Percentiles rank a stretch among this genome's conserved stretches.
Evolutionary conservation across 1,140 invertebrate genomes (phyloP).

Genomic region (Brachionus angularis): DNA sequence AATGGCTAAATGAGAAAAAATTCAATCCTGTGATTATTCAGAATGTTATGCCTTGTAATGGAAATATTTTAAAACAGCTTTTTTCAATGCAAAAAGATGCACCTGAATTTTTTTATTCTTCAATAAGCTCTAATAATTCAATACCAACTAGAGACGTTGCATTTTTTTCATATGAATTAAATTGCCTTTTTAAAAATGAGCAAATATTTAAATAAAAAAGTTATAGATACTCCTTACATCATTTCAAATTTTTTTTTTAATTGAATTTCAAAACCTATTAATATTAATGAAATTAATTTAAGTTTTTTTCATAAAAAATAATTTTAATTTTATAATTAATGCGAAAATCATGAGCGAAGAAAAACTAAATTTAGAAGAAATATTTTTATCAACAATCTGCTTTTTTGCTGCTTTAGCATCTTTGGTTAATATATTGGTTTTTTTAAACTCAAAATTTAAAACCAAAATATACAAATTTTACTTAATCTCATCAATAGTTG

Average conservation of each 20-base stretch:
- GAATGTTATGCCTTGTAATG: background rate
- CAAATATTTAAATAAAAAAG: too few relatives aligned
- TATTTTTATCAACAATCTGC: background rate
- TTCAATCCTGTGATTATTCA: background rate
- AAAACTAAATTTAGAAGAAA: background rate
- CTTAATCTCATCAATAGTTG: background rate
- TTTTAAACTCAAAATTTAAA: background rate
- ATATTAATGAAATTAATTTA: too few relatives aligned
- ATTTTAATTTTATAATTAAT: too few relatives aligned
- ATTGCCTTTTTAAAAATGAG: slow-evolving; percentile 13
- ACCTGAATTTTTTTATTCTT: slow-evolving; percentile 36
- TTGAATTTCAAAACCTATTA: too few relatives aligned
- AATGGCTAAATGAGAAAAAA: background rate
- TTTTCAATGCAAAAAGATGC: background rate
- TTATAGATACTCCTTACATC: too few relatives aligned
- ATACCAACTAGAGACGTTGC: background rate
- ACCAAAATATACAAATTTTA: background rate
- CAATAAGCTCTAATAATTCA: background rate
- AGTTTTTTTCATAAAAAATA: too few relatives aligned
- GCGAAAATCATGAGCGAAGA: background rate
- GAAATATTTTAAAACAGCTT: slow-evolving; percentile 13
- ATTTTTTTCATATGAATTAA: slow-evolving; percentile 7
- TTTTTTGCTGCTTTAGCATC: background rate
- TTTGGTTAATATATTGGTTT: slow-evolving; percentile 1
- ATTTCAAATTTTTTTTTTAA: too few relatives aligned